Conservation (phyloP, 1,140 invertebrate species). For the Drosophila auraria region DNA sequence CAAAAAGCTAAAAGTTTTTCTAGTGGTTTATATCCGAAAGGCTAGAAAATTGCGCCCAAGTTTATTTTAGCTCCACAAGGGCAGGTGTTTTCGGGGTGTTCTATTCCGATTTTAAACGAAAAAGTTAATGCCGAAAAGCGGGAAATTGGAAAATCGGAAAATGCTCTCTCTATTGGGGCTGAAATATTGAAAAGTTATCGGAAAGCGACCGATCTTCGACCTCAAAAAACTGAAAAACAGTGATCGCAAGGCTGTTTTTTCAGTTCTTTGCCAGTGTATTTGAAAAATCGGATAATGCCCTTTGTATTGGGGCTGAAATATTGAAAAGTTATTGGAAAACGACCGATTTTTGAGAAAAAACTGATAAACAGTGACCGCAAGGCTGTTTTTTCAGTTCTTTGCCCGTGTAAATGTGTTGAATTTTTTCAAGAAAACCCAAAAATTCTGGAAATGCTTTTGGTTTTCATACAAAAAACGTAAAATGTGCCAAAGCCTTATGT, state of each 20-base stretch:
- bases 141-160: conserved; percentile 1
- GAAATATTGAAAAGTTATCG: conserved; percentile 12
- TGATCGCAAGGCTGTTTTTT: not conserved
- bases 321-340: conserved; percentile 4
- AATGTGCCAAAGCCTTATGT: not conserved
- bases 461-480: not conserved
- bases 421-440: not conserved
- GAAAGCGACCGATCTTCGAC: conserved; percentile 2
- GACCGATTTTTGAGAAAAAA: not conserved
- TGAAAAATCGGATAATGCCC: too few species aligned
- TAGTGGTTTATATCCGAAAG: conserved; percentile 33
- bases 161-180: not conserved
- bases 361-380: not conserved
- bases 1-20: conserved; percentile 26
- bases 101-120: conserved; percentile 25
- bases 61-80: conserved; percentile 48
- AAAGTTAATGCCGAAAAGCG: conserved; percentile 7
- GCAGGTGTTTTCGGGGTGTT: conserved; percentile 31
- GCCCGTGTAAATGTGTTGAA: conserved; percentile 1
- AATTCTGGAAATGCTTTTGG: not conserved
- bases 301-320: conserved; percentile 2
- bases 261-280: conserved; percentile 1
- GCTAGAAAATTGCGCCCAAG: conserved; percentile 36
- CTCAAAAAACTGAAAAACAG: not conserved
- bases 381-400: not conserved